A percentile compares a stretch with the other conserved stretches of the same genome.
Evolutionary conservation across 64 coral and sea anemone species (phyloP).

Genomic region (Catalaphyllia jardinei): DNA sequence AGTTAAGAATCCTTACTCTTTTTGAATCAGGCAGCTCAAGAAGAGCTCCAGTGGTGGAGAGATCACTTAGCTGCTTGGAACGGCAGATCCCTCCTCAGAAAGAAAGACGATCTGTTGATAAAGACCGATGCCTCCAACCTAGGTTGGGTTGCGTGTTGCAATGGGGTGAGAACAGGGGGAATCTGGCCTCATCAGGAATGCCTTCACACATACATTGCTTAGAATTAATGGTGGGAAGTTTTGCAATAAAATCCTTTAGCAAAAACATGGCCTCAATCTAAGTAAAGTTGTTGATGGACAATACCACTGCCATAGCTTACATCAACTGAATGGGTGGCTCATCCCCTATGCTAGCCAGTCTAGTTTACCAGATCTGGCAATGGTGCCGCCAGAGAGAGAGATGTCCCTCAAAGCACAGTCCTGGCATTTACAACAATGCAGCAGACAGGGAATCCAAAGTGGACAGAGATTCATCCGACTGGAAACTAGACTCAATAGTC

Average conservation of each 20-base stretch:
- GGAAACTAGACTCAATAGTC: background rate
- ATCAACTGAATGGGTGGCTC: slow-evolving; percentile 34
- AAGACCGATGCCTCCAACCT: background rate
- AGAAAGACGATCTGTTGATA: slow-evolving; percentile 1
- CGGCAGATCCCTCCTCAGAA: slow-evolving; percentile 10
- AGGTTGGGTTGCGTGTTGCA: too few relatives aligned
- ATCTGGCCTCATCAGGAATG: slow-evolving; percentile 23
- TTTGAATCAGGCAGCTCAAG: background rate
- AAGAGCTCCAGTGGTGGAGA: too few relatives aligned
- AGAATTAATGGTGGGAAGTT: slow-evolving; percentile 52
- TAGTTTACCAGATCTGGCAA: slow-evolving; percentile 57
- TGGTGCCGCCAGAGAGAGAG: slow-evolving; percentile 39
- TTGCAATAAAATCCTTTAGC: slow-evolving; percentile 47
- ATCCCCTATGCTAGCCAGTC: slow-evolving; percentile 48
- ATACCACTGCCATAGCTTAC: slow-evolving; percentile 37
- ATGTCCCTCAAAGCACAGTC: background rate
- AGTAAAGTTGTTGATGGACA: slow-evolving; percentile 40
- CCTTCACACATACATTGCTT: background rate
- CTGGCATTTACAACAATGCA: slow-evolving; percentile 2
- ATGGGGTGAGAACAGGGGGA: slow-evolving; percentile 9
- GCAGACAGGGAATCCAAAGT: slow-evolving; percentile 54
- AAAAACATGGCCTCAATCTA: slow-evolving; percentile 27
- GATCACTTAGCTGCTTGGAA: slow-evolving; percentile 39
- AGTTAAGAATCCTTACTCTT: background rate
- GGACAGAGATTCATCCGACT: slow-evolving; percentile 17